Evolutionary conservation across 2,797 vertebrate species (phyloP).

Genomic region (Spinibarbus caldwelli): DNA sequence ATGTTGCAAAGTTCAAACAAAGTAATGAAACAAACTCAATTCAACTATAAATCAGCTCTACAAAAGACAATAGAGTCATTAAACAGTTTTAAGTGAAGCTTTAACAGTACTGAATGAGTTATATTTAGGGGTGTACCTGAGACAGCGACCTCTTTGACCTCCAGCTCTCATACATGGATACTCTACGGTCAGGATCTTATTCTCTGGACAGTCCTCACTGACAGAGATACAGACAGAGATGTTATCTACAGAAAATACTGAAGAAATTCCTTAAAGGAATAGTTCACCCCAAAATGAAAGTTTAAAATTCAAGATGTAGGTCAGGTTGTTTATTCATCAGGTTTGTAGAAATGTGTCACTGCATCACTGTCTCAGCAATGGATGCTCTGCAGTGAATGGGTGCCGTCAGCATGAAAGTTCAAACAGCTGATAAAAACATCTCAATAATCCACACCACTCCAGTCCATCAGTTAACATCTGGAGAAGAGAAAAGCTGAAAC

Average conservation of each 20-base stretch:
- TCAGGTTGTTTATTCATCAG: neutral
- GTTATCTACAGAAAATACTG: neutral
- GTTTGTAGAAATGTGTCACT: neutral
- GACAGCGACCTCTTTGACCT: slow-evolving; percentile 77
- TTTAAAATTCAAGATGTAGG: too few species aligned
- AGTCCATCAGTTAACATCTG: neutral
- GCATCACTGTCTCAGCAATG: neutral
- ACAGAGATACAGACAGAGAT: slow-evolving; percentile 14
- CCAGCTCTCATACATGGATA: slow-evolving; percentile 76
- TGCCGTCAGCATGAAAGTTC: neutral
- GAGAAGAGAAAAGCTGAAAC: neutral
- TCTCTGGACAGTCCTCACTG: slow-evolving; percentile 78
- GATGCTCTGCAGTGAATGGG: neutral
- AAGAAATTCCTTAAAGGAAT: neutral
- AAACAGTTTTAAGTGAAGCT: neutral
- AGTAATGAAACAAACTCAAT: too few species aligned
- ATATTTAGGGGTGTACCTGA: slow-evolving; percentile 70
- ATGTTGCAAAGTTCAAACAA: too few species aligned
- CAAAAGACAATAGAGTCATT: neutral
- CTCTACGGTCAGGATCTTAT: slow-evolving; percentile 79
- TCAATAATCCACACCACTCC: neutral
- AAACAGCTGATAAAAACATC: neutral
- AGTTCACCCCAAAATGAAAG: neutral
- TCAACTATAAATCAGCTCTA: neutral
- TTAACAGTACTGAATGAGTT: neutral